Evolutionary conservation across 2,888 invertebrate genomes (phyloP), one percentile per base, ranked within the genome.

Genomic region (Perizoma flavofasciatum): DNA sequence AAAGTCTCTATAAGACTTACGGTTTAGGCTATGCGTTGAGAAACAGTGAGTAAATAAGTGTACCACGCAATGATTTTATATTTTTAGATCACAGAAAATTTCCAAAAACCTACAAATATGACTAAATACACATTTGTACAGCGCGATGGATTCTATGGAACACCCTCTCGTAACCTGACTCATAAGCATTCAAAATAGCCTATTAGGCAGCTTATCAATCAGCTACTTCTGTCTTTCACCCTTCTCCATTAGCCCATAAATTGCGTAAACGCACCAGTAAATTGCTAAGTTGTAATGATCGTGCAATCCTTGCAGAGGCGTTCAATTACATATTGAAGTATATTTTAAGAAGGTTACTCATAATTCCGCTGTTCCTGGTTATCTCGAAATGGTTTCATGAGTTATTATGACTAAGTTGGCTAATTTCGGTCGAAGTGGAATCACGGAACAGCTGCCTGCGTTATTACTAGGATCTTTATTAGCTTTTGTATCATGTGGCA

Each of bases 231-330:
- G 80, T 78, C 75, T 65, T 67, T 72, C 73, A 77, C 78, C 73
- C 75, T 75, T 70, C 76, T 80, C 83, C 87, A 86, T 85, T 85
- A 85, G 77, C 76, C 66, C 77, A 82, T 86, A 85, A 85, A 85
- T 83, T 82, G 77, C 80, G 78, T 48, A 41, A 58, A 58, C 44
- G 55, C 51, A 79, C 81, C 83, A 81, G 83, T 83, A 86, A 85
- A 86, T 86, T 85, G 80, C 79, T 78, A 75, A 82, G 78, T 82
- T 82, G 81, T 80, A 82, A 79, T 63, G 56, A 66, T 66, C 62
- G 58, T 66, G 61, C 68, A 63, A 55, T 57, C 62, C 59, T 61
- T 78, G 74, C 77, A 69, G 71, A 67, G 55, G 73, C 70, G 66
- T 68, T 71, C 67, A 68, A 71, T 77, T 71, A 72, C 78, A 74